These are phyloP conservation scores for Athene cunicularia DNA, from an alignment of 2,113 vertebrate species.

Conservation along the genomic window DNA sequence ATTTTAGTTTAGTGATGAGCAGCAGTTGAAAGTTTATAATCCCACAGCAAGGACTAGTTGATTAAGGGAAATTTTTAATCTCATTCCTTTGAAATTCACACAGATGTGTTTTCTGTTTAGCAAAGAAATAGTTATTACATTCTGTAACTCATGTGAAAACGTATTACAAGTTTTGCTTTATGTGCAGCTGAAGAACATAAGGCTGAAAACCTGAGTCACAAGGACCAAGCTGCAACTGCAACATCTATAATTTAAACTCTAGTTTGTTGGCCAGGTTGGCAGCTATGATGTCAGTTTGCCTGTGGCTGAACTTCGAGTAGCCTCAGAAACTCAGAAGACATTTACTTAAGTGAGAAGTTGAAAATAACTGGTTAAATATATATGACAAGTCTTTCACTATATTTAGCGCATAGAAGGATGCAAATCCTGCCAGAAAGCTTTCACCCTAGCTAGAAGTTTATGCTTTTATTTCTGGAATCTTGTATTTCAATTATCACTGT, in stretches of 20 bases:
- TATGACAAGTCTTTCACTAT: background rate
- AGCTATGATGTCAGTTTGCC: background rate
- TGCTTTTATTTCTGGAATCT: background rate
- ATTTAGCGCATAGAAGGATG: background rate
- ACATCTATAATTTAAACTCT: background rate
- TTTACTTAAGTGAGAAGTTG: background rate
- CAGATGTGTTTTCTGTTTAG: background rate
- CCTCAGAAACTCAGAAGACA: background rate
- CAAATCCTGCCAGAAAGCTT: background rate
- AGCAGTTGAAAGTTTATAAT: background rate
- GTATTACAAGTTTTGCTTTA: background rate
- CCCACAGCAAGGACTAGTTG: background rate
- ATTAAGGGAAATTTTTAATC: background rate
- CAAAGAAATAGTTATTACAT: background rate
- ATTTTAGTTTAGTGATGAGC: background rate
- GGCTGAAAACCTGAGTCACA: background rate
- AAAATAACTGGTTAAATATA: background rate
- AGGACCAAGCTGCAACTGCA: background rate
- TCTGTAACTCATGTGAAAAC: background rate
- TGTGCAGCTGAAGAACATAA: background rate
- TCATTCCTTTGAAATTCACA: background rate
- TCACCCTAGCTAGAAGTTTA: background rate
- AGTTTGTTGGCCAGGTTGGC: background rate
- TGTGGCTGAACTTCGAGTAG: background rate
- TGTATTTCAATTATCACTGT: background rate